A percentile compares a stretch with the other conserved stretches of the same genome.
phyloP scores from a whole-genome alignment of 23 tunicate genomes.

The Ciona savignyi region DNA sequence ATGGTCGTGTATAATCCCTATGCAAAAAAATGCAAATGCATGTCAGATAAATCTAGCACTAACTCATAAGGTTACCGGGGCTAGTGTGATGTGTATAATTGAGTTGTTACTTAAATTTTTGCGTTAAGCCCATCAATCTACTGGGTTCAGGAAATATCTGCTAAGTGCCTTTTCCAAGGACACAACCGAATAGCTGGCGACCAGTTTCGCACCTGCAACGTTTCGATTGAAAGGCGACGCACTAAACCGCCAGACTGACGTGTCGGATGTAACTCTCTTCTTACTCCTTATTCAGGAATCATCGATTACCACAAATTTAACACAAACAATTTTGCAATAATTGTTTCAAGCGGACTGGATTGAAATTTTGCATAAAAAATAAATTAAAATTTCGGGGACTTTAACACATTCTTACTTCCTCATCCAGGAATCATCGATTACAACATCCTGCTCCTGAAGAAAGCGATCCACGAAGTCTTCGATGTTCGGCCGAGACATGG shows the following conservation, averaged over 20 bases:
- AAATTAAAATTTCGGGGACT: constrained; percentile 21
- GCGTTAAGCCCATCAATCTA: too few relatives aligned
- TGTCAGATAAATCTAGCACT: neutral
- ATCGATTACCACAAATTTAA: constrained; percentile 62
- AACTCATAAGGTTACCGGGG: too few relatives aligned
- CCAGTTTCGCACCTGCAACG: too few relatives aligned
- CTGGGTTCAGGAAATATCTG: too few relatives aligned
- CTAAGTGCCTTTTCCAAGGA: too few relatives aligned
- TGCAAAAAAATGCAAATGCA: neutral
- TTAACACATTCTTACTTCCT: neutral
- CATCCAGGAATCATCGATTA: constrained; percentile 73
- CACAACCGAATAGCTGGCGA: too few relatives aligned
- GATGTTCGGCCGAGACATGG: constrained; percentile 18
- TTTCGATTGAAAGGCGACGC: too few relatives aligned
- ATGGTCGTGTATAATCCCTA: too few relatives aligned
- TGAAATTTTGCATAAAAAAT: neutral
- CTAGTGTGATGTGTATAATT: too few relatives aligned
- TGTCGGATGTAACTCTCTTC: too few relatives aligned
- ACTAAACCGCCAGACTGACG: too few relatives aligned
- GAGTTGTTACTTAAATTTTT: too few relatives aligned
- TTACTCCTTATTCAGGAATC: constrained; percentile 29
- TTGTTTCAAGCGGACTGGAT: neutral
- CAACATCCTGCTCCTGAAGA: constrained; percentile 80
- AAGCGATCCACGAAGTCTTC: constrained; percentile 74
- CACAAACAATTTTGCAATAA: constrained; percentile 10